Evolutionary conservation across 2,797 vertebrate species (phyloP).

Genomic region (Anabacerthia variegaticeps): DNA sequence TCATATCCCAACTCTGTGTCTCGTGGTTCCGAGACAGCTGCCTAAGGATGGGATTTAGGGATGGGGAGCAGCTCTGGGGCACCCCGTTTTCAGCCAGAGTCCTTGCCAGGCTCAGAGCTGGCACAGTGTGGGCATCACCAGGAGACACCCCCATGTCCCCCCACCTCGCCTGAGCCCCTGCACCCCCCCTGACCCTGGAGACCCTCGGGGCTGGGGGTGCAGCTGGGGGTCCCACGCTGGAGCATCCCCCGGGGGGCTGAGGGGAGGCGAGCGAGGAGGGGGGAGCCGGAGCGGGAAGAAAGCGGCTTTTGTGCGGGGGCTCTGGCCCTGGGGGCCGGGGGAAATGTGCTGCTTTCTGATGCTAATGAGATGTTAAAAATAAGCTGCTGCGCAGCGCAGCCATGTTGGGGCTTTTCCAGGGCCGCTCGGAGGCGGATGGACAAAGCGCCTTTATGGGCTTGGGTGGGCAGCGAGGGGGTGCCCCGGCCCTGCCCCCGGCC

Average conservation of each 20-base stretch:
- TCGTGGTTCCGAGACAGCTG: fast-evolving
- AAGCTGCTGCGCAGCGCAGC: neutral
- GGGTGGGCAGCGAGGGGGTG: neutral
- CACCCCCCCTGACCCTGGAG: neutral
- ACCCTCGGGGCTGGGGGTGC: neutral
- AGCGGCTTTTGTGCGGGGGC: conserved; percentile 36
- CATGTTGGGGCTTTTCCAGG: neutral
- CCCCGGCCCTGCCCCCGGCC: neutral
- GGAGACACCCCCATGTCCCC: neutral
- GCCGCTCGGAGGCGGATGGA: neutral
- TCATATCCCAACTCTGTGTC: neutral
- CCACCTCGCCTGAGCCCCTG: neutral
- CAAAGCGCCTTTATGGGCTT: conserved; percentile 24
- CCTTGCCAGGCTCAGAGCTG: neutral
- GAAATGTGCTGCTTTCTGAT: neutral
- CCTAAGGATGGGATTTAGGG: neutral
- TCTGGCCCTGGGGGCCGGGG: neutral
- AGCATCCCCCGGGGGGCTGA: neutral
- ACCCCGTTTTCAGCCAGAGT: neutral
- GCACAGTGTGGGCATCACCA: neutral
- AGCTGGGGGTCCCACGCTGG: neutral
- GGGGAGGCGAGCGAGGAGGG: neutral
- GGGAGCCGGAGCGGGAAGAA: neutral
- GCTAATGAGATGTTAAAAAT: conserved; percentile 36
- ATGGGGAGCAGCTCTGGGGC: fast-evolving